Conservation (phyloP, 2,113 vertebrate species). For the Chroicocephalus ridibundus region DNA sequence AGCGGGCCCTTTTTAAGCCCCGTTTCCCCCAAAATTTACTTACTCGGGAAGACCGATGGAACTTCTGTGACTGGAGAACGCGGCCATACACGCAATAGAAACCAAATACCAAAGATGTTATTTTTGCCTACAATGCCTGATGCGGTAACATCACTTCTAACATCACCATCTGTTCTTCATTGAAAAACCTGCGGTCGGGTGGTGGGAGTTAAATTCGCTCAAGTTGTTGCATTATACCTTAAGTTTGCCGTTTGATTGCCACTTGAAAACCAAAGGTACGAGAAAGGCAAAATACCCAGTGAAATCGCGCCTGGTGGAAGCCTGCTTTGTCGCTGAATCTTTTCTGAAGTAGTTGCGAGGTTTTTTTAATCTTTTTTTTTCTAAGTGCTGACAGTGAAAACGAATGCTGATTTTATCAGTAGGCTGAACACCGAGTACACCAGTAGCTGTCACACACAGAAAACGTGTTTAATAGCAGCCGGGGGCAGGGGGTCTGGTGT, state of each 20-base stretch:
- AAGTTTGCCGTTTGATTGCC: too few species aligned
- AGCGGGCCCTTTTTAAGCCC: rapidly evolving
- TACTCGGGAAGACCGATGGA: rapidly evolving
- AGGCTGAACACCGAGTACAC: not conserved
- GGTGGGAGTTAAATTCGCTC: too few species aligned
- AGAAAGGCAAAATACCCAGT: not conserved
- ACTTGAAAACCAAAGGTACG: not conserved
- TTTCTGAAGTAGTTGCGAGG: not conserved
- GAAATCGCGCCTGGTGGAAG: not conserved
- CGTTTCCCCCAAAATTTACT: rapidly evolving
- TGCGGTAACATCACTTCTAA: not conserved
- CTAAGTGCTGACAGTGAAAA: not conserved
- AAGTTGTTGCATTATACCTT: not conserved
- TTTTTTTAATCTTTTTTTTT: not conserved
- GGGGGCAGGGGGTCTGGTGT: rapidly evolving
- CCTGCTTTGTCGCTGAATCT: not conserved
- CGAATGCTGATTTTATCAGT: not conserved
- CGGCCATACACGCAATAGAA: rapidly evolving
- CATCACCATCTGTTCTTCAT: rapidly evolving
- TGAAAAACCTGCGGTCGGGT: not conserved
- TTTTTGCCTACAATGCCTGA: not conserved
- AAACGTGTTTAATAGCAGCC: too few species aligned
- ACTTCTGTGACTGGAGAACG: rapidly evolving
- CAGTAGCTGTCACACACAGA: not conserved
- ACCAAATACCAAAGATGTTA: too few species aligned